phyloP scores from a whole-genome alignment of 2,797 vertebrate species.

The Capromys pilorides region DNA sequence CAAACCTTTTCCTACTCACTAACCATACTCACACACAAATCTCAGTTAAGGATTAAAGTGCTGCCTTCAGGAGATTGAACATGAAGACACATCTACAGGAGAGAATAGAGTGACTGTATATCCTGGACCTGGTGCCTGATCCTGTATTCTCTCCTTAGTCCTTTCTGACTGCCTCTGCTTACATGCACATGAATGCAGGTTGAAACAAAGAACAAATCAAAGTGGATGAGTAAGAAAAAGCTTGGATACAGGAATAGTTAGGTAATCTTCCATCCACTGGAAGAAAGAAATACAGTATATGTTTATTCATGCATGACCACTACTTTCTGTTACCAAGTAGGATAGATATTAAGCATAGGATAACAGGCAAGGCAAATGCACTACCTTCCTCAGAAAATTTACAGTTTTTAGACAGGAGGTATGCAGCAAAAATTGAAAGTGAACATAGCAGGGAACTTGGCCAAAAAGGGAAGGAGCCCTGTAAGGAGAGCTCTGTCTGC shows the following conservation, averaged over 20 bases:
- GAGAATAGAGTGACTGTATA: neutral
- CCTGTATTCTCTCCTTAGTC: neutral
- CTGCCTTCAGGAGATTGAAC: neutral
- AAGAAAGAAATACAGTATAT: neutral
- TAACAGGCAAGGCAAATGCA: neutral
- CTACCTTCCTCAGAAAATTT: neutral
- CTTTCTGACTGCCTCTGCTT: neutral
- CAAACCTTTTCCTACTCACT: neutral
- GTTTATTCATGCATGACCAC: neutral
- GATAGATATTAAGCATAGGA: neutral
- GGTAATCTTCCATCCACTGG: neutral
- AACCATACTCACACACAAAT: neutral
- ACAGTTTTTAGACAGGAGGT: neutral
- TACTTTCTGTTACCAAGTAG: neutral
- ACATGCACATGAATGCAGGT: neutral
- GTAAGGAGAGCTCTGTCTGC: neutral
- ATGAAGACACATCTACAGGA: neutral
- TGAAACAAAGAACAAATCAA: neutral
- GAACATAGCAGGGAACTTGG: neutral
- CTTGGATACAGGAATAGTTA: neutral
- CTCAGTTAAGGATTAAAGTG: neutral
- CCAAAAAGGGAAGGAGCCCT: neutral
- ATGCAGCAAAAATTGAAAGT: neutral
- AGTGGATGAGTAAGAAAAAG: neutral
- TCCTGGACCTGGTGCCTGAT: neutral